Base-by-base conservation (phyloP, 1,140 invertebrate species). In the Drosophila setifemur region DNA sequence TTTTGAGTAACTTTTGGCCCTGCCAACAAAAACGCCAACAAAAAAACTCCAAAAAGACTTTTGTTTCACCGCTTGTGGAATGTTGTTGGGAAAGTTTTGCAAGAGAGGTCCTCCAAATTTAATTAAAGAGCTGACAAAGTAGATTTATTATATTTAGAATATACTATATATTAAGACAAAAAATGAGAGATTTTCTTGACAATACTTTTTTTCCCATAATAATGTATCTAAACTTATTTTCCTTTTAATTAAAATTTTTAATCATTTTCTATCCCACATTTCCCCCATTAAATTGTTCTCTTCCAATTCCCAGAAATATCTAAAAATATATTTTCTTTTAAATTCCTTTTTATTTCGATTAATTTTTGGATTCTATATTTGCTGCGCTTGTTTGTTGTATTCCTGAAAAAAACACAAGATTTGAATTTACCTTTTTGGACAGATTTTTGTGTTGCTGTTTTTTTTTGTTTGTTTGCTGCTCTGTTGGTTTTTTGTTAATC, bases 1-100 rank as follows among this genome's bases (percentile, higher is more conserved):
- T 88, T 88, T 88, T 88, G 73, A 88, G 86, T 88, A 82, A 82
- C 73, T 82, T 82, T 69, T 78, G 73, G 55, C 58, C 70, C 26
- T 48, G 42, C 52, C 39, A 44, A 42, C 1, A 43, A 28, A 21
- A 19, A 3, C 14, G 18, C n/a, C n/a, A n/a, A n/a, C n/a, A n/a
- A n/a, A n/a, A 12, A 31, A 28, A 47, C 57, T 48, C 57, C 43
- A 28, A 48, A 48, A n/a, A 64, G 43, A 49, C 40, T 69, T 69
- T 48, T 68, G 40, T 23, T 70, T 47, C 28, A 6, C 11, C 14
- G 25, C 23, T 47, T 28, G 42, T 47, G 52, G 48, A n/a, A 50
- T 23, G 42, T 28, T 58, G 25, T 37, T 50, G 9, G 63, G 31
- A 18, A 64, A 61, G 42, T 63, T 47, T 16, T 31, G 26, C 6